Base-by-base conservation (phyloP, 2,888 invertebrate genomes). In the Eristalinus sepulchralis region DNA sequence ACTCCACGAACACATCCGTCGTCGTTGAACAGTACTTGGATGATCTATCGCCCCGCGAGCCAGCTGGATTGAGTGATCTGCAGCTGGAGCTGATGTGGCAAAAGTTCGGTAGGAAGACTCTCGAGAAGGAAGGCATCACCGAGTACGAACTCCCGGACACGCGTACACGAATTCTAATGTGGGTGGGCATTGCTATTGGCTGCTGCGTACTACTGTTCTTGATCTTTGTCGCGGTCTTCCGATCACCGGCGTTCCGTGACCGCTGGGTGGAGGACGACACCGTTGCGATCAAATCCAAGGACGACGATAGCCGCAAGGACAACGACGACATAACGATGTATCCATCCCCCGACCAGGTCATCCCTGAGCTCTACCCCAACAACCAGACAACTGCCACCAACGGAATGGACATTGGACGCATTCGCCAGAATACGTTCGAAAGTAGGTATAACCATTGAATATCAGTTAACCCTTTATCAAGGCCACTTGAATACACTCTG, bases 321-420 rank as follows among this genome's bases (percentile, higher is more conserved):
- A 80, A 80, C 34, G 89, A 88, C 66, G 89, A 89, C 59, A 89
- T 89, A 1, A 88, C 89, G 9, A 88, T 89, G 88, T 89, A 88
- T 66, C 89, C 89, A 31, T 88, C 89, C 4, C 89, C 88, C 9
- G 88, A 89, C 72, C 89, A 89, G 78, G 78, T 89, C 11, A 87
- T 89, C 31, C 89, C 89, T 1, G 88, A 88, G 11, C 72, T 89
- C 33, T 89, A 89, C 8, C 47, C 71, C 13, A 80, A 73, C 66
- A 77, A 68, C 5, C 71, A 76, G 24, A 31, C 55, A n/a, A 57
- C 59, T 34, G n/a, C 47, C 13, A 27, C 62, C 13, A 70, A 70
- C 6, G 53, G 64, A 20, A 8, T 55, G 17, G 82, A 76, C n/a
- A 36, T 55, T 2, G 70, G 76, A 27, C 76, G 82, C 22, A 57